Base-by-base conservation (phyloP, 1,140 invertebrate genomes). In the Macrosteles quadrilineatus region DNA sequence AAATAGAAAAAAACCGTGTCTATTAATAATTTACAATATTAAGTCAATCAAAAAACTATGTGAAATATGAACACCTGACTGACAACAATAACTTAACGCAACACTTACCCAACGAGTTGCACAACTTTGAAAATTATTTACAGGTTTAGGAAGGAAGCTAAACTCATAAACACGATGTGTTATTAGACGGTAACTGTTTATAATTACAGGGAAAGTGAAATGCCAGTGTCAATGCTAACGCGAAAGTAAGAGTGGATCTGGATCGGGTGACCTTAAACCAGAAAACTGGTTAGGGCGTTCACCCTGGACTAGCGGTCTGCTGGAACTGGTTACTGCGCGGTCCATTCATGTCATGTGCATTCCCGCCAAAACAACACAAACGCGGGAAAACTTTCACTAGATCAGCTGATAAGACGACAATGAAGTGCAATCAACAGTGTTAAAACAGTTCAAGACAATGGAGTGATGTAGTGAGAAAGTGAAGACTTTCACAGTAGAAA, bases 191-290 rank as follows among this genome's bases (percentile, higher is more conserved):
- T 50, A 19, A 19, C 14, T 17, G 14, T 4, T 50, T 19, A 50
- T 50, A 19, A 50, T 21, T 17, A 21, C 47, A 19, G 47, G 14
- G 12, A 23, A 59, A 59, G 27, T 59, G 55, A 59, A 59, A 59
- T 59, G 55, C 55, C 55, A 59, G 55, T 59, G 55, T 59, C 55
- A 59, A 59, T 59, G 55, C 55, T 53, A 53, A 11, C 27, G 55
- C 55, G 55, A 59, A 59, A 59, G 55, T 59, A 59, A 59, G 55
- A 59, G 55, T 59, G 25, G 55, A 59, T 27, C 55, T 23, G 27
- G 55, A 59, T 59, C 27, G 6, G 55, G 9, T 59, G 55, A 59
- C 55, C 55, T 59, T 59, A 59, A 59, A 59, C 55, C 25, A 59
- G 55, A 59, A 25, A 59, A 30, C 23, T 25, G 27, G 55, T 27